Conservation (phyloP, 92 coral and sea anemone species). For the Phenganax marumi region DNA sequence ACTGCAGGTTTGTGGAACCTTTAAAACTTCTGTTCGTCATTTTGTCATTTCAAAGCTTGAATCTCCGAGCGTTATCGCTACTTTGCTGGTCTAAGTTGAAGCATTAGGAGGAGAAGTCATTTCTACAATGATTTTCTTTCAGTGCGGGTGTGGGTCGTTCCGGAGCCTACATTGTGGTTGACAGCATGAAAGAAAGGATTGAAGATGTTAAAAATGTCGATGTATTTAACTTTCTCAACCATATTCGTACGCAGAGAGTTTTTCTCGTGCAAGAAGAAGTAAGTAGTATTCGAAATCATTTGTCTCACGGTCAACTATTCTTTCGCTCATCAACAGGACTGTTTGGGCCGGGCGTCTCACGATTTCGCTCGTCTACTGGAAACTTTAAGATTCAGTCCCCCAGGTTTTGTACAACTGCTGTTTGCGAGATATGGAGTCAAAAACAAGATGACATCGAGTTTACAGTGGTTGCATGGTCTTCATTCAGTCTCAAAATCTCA, state of each 20-base stretch:
- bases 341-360: too few species aligned
- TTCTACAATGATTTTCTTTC: constrained; percentile 19
- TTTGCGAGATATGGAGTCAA: too few species aligned
- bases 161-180: constrained; percentile 86
- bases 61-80: background rate
- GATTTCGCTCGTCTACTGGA: too few species aligned
- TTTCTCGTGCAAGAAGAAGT: constrained; percentile 93
- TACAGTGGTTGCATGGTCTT: too few species aligned
- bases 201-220: constrained; percentile 70
- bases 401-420: too few species aligned
- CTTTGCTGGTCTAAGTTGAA: background rate
- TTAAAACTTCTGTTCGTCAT: background rate
- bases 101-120: too few species aligned
- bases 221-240: constrained; percentile 76
- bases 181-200: constrained; percentile 88
- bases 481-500: background rate
- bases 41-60: too few species aligned
- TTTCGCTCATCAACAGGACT: background rate
- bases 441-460: too few species aligned
- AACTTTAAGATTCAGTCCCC: too few species aligned
- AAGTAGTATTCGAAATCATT: background rate
- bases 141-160: constrained; percentile 99
- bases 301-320: background rate
- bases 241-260: constrained; percentile 88
- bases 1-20: constrained; percentile 74